These are phyloP conservation scores for Hedychridium roseum DNA, from an alignment of 2,888 invertebrate genomes.

Conservation along the genomic window DNA sequence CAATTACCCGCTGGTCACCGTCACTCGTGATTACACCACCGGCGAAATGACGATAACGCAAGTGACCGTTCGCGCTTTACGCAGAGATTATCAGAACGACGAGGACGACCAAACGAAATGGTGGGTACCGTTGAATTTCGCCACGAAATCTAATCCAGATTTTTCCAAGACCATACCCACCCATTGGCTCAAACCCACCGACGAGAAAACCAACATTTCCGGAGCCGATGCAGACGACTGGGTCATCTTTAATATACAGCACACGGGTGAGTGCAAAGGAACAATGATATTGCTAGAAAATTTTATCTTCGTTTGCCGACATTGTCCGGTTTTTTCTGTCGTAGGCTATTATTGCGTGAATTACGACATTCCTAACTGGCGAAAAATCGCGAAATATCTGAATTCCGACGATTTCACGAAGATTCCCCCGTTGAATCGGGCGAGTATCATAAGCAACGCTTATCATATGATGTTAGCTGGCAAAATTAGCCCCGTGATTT, in stretches of 20 bases:
- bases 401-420: constrained; percentile 1
- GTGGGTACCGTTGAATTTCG: constrained; percentile 50
- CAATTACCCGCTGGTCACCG: constrained; percentile 72
- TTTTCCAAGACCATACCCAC: constrained; percentile 26
- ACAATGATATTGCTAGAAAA: constrained; percentile 1
- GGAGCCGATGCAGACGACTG: constrained; percentile 64
- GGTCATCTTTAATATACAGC: constrained; percentile 72
- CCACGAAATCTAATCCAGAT: constrained; percentile 22
- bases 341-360: constrained; percentile 58
- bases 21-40: constrained; percentile 65
- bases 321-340: no score
- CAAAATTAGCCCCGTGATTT: background rate
- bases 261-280: no score
- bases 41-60: constrained; percentile 65
- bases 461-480: background rate
- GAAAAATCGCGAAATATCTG: constrained; percentile 7
- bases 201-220: constrained; percentile 26
- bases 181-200: constrained; percentile 64
- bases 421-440: constrained; percentile 13
- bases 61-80: constrained; percentile 40
- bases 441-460: constrained; percentile 6
- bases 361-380: constrained; percentile 46
- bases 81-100: background rate
- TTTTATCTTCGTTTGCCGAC: background rate
- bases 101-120: constrained; percentile 12